Evolutionary conservation across 2,113 vertebrate genomes (phyloP).

Genomic region (Megaceryle torquata): DNA sequence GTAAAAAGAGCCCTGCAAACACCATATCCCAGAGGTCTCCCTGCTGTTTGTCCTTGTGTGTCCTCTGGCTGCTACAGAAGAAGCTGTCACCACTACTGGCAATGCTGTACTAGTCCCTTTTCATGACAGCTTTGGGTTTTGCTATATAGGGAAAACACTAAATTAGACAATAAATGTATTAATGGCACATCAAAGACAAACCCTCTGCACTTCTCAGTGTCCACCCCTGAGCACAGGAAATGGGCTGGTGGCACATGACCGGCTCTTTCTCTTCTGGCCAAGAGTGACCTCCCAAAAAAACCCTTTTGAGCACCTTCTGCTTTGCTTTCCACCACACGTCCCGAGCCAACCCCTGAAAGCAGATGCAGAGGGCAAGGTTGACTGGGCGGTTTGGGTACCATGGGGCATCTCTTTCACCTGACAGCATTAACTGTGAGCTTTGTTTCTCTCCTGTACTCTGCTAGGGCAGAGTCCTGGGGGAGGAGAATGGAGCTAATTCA

Average conservation of each 20-base stretch:
- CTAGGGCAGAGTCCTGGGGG: background rate
- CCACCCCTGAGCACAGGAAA: background rate
- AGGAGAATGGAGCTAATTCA: background rate
- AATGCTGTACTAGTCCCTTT: background rate
- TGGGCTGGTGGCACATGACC: background rate
- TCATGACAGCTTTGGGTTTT: background rate
- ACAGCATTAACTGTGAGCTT: background rate
- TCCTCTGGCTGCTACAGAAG: background rate
- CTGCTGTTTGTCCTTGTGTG: background rate
- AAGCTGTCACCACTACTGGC: background rate
- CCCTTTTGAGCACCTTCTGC: rapidly evolving
- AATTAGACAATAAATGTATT: background rate
- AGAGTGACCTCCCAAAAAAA: background rate
- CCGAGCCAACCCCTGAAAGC: background rate
- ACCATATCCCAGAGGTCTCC: background rate
- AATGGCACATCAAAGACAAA: background rate
- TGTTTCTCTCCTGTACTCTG: background rate
- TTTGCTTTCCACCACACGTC: background rate
- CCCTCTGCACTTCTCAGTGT: background rate
- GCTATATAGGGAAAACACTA: background rate
- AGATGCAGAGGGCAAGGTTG: background rate
- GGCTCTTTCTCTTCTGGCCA: background rate
- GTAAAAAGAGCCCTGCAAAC: background rate
- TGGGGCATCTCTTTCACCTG: background rate
- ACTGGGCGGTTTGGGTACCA: background rate